Evolutionary conservation across 2,797 vertebrate genomes (phyloP).

Genomic region (Pseudocheirus occidentalis): DNA sequence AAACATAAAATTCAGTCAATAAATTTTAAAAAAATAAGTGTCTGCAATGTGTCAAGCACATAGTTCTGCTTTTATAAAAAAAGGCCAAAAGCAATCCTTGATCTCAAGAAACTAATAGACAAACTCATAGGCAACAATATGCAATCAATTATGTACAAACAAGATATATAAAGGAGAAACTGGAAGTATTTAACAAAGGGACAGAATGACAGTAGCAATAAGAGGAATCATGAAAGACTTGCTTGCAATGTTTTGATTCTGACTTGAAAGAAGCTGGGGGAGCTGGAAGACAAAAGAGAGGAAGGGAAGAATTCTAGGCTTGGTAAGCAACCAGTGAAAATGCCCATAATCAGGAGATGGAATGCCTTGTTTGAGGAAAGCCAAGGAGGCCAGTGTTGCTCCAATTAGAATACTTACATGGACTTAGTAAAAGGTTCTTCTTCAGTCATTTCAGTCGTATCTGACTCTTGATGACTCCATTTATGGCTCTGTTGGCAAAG

Average conservation of each 20-base stretch:
- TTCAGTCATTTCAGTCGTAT: not conserved
- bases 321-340: too few species aligned
- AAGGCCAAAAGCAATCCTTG: not conserved
- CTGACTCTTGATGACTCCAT: not conserved
- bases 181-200: not conserved
- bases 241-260: too few species aligned
- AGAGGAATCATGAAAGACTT: too few species aligned
- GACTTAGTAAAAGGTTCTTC: accelerated
- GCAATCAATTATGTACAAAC: not conserved
- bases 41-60: not conserved
- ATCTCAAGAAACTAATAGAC: not conserved
- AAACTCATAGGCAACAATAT: too few species aligned
- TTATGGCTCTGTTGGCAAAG: not conserved
- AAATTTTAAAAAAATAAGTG: not conserved
- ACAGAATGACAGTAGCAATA: too few species aligned
- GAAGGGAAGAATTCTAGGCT: too few species aligned
- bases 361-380: not conserved
- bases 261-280: too few species aligned
- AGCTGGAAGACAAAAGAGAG: too few species aligned
- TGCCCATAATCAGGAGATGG: too few species aligned
- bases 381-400: not conserved
- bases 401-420: not conserved
- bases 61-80: not conserved
- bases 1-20: not conserved
- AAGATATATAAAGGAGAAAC: not conserved